Base-by-base conservation (phyloP, 2,113 vertebrate species). In the Anguilla rostrata region DNA sequence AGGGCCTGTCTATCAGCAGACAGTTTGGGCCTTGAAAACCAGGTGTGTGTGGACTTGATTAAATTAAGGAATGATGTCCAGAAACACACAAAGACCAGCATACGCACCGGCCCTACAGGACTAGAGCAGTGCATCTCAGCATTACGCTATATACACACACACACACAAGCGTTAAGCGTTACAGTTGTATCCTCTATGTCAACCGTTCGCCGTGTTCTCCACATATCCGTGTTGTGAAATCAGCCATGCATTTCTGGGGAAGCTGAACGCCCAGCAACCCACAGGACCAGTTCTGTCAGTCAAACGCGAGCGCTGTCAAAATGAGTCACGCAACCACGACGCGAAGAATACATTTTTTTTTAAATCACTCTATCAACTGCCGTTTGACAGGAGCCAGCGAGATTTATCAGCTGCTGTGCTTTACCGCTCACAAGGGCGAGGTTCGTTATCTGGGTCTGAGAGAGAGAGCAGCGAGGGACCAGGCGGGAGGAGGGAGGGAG, bases 401-500 rank as follows among this genome's bases (percentile, higher is more conserved):
- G 11, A 53, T 53, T 12, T 14, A 53, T 60, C 7, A 11, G 49
- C 8, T 53, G 7, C 12, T 12, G 11, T 14, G 49, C 8, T 53
- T 14, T 12, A 66, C 2, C 6, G 15, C 9, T 12, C n/a, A n/a
- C n/a, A n/a, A 11, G 20, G 71, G 9, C 34, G 71, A 29, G 71
- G 26, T 75, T 75, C 71, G 34, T n/a, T 75, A 75, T 34, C 71
- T 20, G 16, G 22, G 63, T n/a, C 18, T 66, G 60, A 66, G 71
- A 29, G 71, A 29, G 26, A 29, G 11, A 75, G 71, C 34, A 34
- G 71, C n/a, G 34, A 86, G 89, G 78, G 89, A 86, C 90, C 78
- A 88, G 88, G 92, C 87, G 84, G 79, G 39, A 60, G 20, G 8
- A 88, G 39, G 84, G n/a, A 87, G 57, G 22, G 41, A 39, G 81